Base-by-base conservation (phyloP, 2,797 vertebrate species). In the Eutrigla gurnardus region DNA sequence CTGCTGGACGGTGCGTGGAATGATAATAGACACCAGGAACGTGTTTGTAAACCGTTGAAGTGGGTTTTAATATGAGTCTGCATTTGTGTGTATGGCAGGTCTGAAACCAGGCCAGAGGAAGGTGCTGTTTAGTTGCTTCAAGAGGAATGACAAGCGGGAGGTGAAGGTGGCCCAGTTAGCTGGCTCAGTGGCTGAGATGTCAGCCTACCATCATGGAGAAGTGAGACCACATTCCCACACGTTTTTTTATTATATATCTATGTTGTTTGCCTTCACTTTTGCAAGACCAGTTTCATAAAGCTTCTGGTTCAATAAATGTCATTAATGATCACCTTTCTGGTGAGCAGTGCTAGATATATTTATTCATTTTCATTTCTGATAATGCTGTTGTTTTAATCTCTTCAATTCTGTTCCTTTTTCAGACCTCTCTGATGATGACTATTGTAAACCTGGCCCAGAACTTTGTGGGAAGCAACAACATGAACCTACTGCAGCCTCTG, bases 101-200 rank as follows among this genome's bases (percentile, higher is more conserved):
- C 85, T 99, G 79, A 99, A 99, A 88, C 98, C 98, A 14, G 98
- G 98, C 57, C 98, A 99, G 91, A 97, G 98, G 87, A 99, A 99
- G 84, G 98, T 99, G 85, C 58, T 99, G 58, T 99, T 96, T 92
- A 97, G 96, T 1, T 99, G 98, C 89, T 96, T 98, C 80, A 99
- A 97, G 86, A 94, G 98, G 64, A 99, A 99, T 0, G 98, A 99
- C 87, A 99, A 98, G 75, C 92, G 97, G 78, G 98, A 99, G 82
- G 98, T 99, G 84, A 99, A 99, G 80, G 98, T 99, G 79, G 98
- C 98, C 65, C 98, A 99, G 90, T 88, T 99, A 91, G 98, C 98
- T 70, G 98, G 98, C n/a, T 99, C 98, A 15, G 96, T 99, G 10
- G 97, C 98, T 4, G 98, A 99, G 93, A 99, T 98, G 96, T 99